Evolutionary conservation across 2,797 vertebrate species (phyloP).

Genomic region (Lagodon rhomboides): DNA sequence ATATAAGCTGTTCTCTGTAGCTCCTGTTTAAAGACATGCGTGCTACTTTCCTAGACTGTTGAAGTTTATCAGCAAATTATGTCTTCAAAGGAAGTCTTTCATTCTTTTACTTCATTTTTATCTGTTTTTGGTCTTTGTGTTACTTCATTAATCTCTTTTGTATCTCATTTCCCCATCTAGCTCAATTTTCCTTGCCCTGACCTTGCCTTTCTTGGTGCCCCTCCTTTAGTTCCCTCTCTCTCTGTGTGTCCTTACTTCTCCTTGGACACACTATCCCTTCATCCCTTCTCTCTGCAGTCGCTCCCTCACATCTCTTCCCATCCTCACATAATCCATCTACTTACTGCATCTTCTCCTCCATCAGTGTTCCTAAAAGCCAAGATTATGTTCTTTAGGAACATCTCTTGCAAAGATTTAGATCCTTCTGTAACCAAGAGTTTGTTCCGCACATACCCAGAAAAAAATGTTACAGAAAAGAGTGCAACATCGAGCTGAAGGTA

Average conservation of each 20-base stretch:
- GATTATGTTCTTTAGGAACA: constrained; percentile 23
- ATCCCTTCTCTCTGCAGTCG: constrained; percentile 13
- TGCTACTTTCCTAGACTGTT: background rate
- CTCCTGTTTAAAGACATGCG: background rate
- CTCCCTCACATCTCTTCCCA: background rate
- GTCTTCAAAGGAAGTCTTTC: background rate
- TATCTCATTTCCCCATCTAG: constrained; percentile 9
- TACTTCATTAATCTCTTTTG: background rate
- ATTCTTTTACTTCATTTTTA: background rate
- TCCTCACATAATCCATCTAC: constrained; percentile 39
- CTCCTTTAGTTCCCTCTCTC: constrained; percentile 8
- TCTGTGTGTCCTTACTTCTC: constrained; percentile 19
- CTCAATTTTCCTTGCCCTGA: constrained; percentile 6
- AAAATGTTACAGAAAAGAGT: background rate
- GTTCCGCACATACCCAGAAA: background rate
- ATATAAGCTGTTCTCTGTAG: background rate
- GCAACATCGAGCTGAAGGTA: background rate
- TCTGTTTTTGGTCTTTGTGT: background rate
- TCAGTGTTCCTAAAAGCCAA: constrained; percentile 14
- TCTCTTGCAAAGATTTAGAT: constrained; percentile 23
- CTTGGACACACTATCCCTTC: constrained; percentile 23
- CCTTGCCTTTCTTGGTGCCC: background rate
- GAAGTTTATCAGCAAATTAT: background rate
- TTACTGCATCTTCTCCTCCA: constrained; percentile 2
- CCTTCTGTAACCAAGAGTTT: background rate